Base-by-base conservation (phyloP, 2,888 invertebrate species). In the Ethmia dodecea region DNA sequence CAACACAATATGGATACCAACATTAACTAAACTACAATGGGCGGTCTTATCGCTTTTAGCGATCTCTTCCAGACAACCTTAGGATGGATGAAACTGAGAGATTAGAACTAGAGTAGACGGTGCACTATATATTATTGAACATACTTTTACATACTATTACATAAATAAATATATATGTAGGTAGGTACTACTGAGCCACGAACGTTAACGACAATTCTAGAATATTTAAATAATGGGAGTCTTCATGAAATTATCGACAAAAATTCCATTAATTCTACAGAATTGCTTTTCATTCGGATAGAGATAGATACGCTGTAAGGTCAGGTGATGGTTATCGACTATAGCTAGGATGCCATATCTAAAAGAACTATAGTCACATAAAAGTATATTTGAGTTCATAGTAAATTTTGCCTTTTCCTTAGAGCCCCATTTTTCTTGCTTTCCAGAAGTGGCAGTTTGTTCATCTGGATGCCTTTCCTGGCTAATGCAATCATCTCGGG, bases 381-480 rank as follows among this genome's bases (percentile, higher is more conserved):
- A 5, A 18, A 18, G 8, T 18, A 5, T 18, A 18, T 18, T 5
- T 18, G 18, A 5, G 18, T 29, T 8, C n/a, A n/a, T 5, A 15
- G n/a, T 29, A n/a, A n/a, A n/a, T n/a, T n/a, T n/a, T n/a, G n/a
- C n/a, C n/a, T n/a, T n/a, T n/a, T n/a, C n/a, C n/a, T n/a, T n/a
- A n/a, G n/a, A n/a, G n/a, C n/a, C n/a, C n/a, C 15, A 5, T 29
- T 13, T 15, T 24, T 18, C 29, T 15, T 3, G 3, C 29, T 1
- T 22, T 14, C n/a, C 35, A 61, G 62, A 11, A 62, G 58, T 41
- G 60, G 55, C 25, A 47, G 60, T 20, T 40, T 60, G 11, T 51
- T 55, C 5, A 58, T 62, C 53, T 62, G 62, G 62, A 47, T 60
- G 49, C 63, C 61, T 1, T 42, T 49, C 9, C 48, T 62, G n/a